phyloP scores from a whole-genome alignment of 2,888 invertebrate species.

The Arrhopalites spinosus region DNA sequence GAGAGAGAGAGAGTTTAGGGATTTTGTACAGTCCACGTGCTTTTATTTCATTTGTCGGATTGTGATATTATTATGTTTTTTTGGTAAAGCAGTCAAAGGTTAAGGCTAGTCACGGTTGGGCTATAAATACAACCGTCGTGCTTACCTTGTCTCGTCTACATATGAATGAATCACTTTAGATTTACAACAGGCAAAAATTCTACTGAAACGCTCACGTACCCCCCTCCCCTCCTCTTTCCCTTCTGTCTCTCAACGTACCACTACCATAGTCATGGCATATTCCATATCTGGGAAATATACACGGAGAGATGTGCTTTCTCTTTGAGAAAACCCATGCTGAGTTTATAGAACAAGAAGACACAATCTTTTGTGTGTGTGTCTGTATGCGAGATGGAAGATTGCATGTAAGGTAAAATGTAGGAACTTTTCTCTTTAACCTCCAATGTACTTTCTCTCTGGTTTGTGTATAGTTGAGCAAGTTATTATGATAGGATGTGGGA shows the following conservation, averaged over 20 bases:
- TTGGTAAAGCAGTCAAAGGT: conserved; percentile 5
- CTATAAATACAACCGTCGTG: conserved; percentile 2
- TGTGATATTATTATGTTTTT: neutral
- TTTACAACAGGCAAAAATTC: neutral
- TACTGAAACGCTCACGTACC: neutral
- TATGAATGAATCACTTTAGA: neutral
- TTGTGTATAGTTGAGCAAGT: no score
- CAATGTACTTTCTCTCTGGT: neutral
- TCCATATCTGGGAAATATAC: no score
- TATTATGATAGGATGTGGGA: conserved; percentile 8
- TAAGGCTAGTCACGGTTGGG: neutral
- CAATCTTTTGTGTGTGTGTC: no score
- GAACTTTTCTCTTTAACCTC: no score
- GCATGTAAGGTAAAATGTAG: neutral
- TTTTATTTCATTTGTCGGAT: conserved; percentile 2
- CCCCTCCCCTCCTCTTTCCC: no score
- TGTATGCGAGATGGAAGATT: no score
- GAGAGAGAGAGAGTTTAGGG: neutral
- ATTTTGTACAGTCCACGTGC: neutral
- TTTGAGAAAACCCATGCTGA: no score
- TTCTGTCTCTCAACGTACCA: no score
- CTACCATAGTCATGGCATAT: no score
- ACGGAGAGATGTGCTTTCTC: no score
- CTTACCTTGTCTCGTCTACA: neutral
- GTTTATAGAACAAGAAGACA: no score